Percentiles rank a stretch among this genome's conserved stretches.
phyloP scores from a whole-genome alignment of 1,140 invertebrate genomes.

The Drosophila nebulosa region DNA sequence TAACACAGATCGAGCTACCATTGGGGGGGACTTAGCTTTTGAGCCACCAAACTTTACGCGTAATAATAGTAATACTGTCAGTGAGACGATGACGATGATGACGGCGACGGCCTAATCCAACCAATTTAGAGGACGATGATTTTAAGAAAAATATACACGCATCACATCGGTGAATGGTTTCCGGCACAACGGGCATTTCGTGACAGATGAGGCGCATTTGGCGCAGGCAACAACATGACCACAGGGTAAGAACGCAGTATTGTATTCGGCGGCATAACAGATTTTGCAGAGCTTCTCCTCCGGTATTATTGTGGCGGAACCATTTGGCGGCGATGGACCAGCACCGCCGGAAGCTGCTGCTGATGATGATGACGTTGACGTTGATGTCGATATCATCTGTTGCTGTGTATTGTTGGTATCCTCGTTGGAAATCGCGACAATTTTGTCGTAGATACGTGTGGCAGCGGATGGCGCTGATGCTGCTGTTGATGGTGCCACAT shows the following conservation, averaged over 20 bases:
- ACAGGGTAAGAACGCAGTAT: constrained; percentile 91
- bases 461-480: constrained; percentile 26
- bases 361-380: not conserved
- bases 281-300: constrained; percentile 83
- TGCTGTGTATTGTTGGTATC: not conserved
- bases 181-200: constrained; percentile 92
- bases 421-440: constrained; percentile 24
- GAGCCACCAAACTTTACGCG: constrained; percentile 16
- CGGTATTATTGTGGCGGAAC: constrained; percentile 78
- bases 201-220: constrained; percentile 89
- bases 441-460: constrained; percentile 47
- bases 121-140: not conserved
- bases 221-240: constrained; percentile 94
- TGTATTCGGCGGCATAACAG: constrained; percentile 89
- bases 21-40: constrained; percentile 12
- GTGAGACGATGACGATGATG: not conserved
- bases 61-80: constrained; percentile 26
- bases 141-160: constrained; percentile 81
- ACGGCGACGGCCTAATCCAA: not conserved
- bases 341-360: not conserved
- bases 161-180: constrained; percentile 83
- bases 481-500: constrained; percentile 12
- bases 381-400: not conserved
- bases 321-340: not conserved
- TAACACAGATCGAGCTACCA: not conserved